Conservation (phyloP, 1,140 invertebrate species). For the Panagrolaimus sp. region DNA sequence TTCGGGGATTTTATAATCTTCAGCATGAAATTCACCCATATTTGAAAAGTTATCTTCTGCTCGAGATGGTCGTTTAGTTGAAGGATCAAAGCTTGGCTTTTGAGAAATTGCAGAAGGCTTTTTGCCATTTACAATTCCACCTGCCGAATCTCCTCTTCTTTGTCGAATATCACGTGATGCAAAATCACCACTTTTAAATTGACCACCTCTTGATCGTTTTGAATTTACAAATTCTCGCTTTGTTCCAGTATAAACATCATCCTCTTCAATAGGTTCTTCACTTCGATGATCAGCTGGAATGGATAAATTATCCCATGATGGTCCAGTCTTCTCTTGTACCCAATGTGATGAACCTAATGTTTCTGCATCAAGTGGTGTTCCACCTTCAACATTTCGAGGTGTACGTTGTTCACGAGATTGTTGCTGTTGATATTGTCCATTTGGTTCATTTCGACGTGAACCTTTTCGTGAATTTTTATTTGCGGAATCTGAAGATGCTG, state of each 20-base stretch:
- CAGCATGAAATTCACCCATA: conserved; percentile 53
- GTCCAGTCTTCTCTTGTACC: not conserved
- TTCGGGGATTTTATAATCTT: conserved; percentile 38
- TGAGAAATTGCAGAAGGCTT: no score
- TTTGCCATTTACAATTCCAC: not conserved
- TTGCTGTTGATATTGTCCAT: conserved; percentile 7
- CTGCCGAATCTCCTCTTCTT: not conserved
- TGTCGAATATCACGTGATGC: not conserved
- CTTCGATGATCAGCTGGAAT: conserved; percentile 12
- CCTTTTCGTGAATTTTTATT: not conserved
- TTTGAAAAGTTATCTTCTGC: conserved; percentile 46
- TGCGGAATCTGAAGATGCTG: conserved; percentile 12
- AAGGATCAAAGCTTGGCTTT: no score
- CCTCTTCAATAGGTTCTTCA: not conserved
- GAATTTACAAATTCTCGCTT: conserved; percentile 34
- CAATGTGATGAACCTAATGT: not conserved
- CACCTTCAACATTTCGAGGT: not conserved
- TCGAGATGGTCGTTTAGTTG: no score
- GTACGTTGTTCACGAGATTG: conserved; percentile 4
- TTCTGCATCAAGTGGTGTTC: not conserved
- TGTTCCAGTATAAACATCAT: conserved; percentile 32
- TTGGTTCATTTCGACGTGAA: not conserved
- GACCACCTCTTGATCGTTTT: conserved; percentile 11
- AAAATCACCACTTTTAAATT: not conserved
- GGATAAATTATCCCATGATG: not conserved